A percentile compares a stretch with the other conserved stretches of the same genome.
phyloP scores from a whole-genome alignment of 1,140 invertebrate species.

The Microplitis mediator region DNA sequence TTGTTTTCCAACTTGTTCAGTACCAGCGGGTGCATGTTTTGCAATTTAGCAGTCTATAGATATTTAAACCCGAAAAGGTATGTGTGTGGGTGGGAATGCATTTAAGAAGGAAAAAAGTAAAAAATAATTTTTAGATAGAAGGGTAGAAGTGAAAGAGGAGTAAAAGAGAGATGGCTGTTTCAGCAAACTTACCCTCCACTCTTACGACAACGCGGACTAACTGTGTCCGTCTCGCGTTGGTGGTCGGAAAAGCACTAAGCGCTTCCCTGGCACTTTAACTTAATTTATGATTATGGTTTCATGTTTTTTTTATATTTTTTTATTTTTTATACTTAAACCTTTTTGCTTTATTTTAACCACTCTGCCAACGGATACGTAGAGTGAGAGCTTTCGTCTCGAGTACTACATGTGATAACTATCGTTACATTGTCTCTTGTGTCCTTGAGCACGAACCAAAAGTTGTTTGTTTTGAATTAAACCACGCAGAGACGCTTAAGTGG shows the following conservation, averaged over 20 bases:
- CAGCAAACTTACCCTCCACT: slow-evolving; percentile 36
- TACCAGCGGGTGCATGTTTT: slow-evolving; percentile 7
- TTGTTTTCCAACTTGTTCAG: slow-evolving; percentile 30
- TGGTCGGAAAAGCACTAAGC: slow-evolving; percentile 39
- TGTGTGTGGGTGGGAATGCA: not conserved
- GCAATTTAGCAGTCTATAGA: not conserved
- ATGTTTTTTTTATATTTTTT: slow-evolving; percentile 33
- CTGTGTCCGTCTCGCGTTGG: slow-evolving; percentile 24
- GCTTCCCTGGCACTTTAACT: slow-evolving; percentile 51
- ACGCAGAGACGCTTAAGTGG: too few relatives aligned
- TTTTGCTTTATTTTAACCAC: slow-evolving; percentile 34
- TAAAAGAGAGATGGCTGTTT: slow-evolving; percentile 6
- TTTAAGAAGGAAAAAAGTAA: too few relatives aligned
- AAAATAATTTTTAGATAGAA: too few relatives aligned
- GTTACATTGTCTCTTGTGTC: not conserved
- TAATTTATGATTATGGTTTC: slow-evolving; percentile 57
- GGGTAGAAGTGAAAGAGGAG: not conserved
- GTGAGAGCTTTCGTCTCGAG: slow-evolving; percentile 28
- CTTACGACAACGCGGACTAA: slow-evolving; percentile 29
- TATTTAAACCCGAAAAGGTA: slow-evolving; percentile 17
- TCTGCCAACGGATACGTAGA: slow-evolving; percentile 38
- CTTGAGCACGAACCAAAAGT: not conserved
- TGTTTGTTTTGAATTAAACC: not conserved
- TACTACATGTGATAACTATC: slow-evolving; percentile 3
- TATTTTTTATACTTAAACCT: slow-evolving; percentile 35